Base-by-base conservation (phyloP, 23 tunicate genomes). In the Ciona savignyi region DNA sequence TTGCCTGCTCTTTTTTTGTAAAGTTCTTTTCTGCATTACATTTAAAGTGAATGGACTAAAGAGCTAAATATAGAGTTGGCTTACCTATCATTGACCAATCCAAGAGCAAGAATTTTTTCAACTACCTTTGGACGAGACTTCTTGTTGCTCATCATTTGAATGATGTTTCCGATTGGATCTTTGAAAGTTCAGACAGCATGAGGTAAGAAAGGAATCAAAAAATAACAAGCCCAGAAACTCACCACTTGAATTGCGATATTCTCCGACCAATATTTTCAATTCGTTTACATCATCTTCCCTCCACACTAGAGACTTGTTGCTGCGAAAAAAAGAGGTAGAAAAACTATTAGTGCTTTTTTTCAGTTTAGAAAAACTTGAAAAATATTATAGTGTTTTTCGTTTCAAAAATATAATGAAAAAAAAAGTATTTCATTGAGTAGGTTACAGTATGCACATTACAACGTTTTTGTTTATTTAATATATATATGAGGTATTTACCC, bases 231-330 rank as follows among this genome's bases (percentile, higher is more conserved):
- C 9, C 23, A 2, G 22, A 2, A 23, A 19, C 78, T 27, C 34
- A 88, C 96, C 88, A 24, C 67, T 81, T 1, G 84, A 82, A 23
- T 24, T 23, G n/a, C 27, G 15, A 51, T 66, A 88, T 74, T 88
- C 96, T 67, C 82, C 96, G 32, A n/a, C 73, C 1, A 88, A 63
- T 49, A 84, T 51, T 72, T 69, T 88, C 63, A 88, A 33, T 63
- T 88, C 96, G 51, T 78, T 80, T 22, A 83, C 77, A 34, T 88
- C 96, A 74, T 88, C 83, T 22, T 82, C 88, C 61, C 88, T 82
- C 96, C 96, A 88, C 25, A 82, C 60, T 3, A 29, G 33, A 6
- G 35, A 19, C 49, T 78, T 83, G 27, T 73, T 29, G 22, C 86
- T 81, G 24, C 0, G 20, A 66, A 22, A 66, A 0, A 20, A 23